These are phyloP conservation scores for Dasypolia templi DNA, from an alignment of 2,888 invertebrate genomes.

Conservation along the genomic window DNA sequence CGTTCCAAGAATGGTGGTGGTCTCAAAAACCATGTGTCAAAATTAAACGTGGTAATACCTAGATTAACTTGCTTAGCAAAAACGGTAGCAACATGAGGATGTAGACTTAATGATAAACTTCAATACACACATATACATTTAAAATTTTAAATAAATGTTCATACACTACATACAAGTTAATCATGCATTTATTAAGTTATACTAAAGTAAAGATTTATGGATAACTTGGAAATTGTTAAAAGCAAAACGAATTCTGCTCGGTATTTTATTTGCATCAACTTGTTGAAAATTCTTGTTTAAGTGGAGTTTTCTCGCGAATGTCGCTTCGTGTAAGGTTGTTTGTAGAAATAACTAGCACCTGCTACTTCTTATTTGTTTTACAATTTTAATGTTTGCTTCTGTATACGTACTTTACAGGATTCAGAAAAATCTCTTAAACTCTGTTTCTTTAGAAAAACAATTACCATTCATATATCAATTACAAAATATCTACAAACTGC, in stretches of 20 bases:
- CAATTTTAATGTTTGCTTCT: background rate
- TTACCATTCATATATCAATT: background rate
- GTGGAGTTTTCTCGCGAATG: background rate
- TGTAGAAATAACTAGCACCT: background rate
- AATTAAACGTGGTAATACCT: background rate
- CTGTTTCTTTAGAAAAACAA: background rate
- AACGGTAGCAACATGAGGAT: background rate
- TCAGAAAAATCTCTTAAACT: background rate
- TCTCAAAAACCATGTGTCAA: background rate
- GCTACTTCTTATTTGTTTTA: background rate
- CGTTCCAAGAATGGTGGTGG: background rate
- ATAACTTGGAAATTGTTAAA: slow-evolving; percentile 17
- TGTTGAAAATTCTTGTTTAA: background rate
- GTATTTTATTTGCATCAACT: slow-evolving; percentile 2
- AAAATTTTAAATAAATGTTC: background rate
- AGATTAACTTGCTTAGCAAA: background rate
- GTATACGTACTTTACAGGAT: background rate
- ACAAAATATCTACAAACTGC: background rate
- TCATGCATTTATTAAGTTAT: background rate
- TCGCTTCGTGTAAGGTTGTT: background rate
- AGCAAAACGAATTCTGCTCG: background rate
- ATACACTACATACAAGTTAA: background rate
- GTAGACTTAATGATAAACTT: background rate
- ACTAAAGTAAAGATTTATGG: background rate
- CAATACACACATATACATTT: too few species aligned